phyloP scores from a whole-genome alignment of 35 echinoderm and acorn worm genomes.

The Anneissia japonica region DNA sequence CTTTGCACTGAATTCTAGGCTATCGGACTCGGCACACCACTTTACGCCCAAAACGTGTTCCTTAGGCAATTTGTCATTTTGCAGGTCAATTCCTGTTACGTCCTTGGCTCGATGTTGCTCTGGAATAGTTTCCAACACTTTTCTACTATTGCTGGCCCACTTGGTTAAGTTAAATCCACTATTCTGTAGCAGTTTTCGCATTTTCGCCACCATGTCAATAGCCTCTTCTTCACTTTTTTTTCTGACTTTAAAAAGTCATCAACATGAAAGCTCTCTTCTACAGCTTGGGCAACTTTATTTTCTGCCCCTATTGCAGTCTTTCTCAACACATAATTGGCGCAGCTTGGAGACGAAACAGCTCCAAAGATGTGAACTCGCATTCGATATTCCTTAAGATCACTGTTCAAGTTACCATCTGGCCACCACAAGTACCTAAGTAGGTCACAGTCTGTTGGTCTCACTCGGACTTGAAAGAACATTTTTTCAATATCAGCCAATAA shows the following conservation, averaged over 20 bases:
- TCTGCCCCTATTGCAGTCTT: neutral
- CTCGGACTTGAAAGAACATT: slow-evolving; percentile 29
- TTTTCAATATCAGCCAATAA: slow-evolving; percentile 18
- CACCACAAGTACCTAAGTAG: slow-evolving; percentile 23
- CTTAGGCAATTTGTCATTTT: slow-evolving; percentile 15
- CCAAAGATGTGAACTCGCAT: slow-evolving; percentile 26
- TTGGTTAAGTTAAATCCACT: slow-evolving; percentile 54
- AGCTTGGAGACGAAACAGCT: slow-evolving; percentile 24
- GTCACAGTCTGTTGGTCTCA: neutral
- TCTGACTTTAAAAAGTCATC: slow-evolving; percentile 27
- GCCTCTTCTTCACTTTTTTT: slow-evolving; percentile 24
- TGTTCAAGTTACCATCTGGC: slow-evolving; percentile 1
- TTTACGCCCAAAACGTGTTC: slow-evolving; percentile 56
- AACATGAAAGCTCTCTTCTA: slow-evolving; percentile 28
- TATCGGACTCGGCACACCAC: slow-evolving; percentile 46
- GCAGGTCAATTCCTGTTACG: slow-evolving; percentile 29
- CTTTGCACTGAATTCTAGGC: slow-evolving; percentile 22
- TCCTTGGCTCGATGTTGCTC: slow-evolving; percentile 28
- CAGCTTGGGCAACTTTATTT: neutral
- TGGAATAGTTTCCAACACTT: slow-evolving; percentile 45
- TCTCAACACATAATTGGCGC: neutral
- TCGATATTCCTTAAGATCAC: neutral
- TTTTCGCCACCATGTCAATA: neutral
- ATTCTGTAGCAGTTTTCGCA: no score
- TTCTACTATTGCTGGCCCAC: slow-evolving; percentile 49